These are phyloP conservation scores for Bolinopsis microptera DNA, from an alignment of 37 sponge, comb jelly and placozoan species.

Conservation along the genomic window DNA sequence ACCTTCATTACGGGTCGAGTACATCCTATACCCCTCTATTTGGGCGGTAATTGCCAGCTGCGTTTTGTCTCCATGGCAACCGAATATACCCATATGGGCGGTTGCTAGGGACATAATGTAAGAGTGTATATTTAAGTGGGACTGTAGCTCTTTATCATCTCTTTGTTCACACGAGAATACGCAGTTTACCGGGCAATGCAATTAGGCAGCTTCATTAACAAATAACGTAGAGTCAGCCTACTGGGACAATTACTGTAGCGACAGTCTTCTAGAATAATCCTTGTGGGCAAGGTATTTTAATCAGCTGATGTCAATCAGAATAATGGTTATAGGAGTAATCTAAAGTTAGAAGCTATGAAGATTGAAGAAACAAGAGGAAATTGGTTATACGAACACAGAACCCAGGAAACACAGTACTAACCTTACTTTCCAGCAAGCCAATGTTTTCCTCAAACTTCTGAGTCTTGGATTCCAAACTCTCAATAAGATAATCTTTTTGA, in stretches of 20 bases:
- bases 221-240: no score
- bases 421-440: not conserved
- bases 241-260: no score
- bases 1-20: conserved; percentile 31
- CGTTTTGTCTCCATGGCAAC: not conserved
- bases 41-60: not conserved
- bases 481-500: conserved; percentile 11
- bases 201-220: no score
- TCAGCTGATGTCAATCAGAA: no score
- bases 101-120: not conserved
- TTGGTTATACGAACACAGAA: no score
- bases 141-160: not conserved
- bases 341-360: no score
- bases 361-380: no score
- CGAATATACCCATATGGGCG: not conserved
- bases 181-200: no score
- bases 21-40: not conserved
- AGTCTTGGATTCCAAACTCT: conserved; percentile 30
- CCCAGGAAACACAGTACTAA: not conserved
- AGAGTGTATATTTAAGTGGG: not conserved
- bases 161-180: no score
- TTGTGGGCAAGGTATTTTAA: no score
- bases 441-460: conserved; percentile 25
- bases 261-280: no score
- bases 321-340: no score